Conservation (phyloP, 1,140 invertebrate genomes). For the Dinoponera quadriceps region DNA sequence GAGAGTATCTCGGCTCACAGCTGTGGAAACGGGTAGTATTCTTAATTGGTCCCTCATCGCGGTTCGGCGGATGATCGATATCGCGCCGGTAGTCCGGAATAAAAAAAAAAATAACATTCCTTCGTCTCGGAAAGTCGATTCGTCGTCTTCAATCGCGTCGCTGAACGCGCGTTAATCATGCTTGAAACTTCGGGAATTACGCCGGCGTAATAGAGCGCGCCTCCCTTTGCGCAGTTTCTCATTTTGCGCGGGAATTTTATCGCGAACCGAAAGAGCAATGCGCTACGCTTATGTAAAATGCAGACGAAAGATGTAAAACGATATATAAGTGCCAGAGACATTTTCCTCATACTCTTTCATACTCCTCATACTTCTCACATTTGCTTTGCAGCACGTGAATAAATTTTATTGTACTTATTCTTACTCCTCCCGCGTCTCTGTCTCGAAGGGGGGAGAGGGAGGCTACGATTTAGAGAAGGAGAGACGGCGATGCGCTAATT, state of each 20-base stretch:
- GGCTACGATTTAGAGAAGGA: background rate
- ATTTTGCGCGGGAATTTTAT: constrained; percentile 17
- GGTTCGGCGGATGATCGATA: constrained; percentile 42
- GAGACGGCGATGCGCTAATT: constrained; percentile 21
- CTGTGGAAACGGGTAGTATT: constrained; percentile 54
- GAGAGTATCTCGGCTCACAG: constrained; percentile 53
- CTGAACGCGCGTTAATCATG: constrained; percentile 7
- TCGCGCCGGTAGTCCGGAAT: constrained; percentile 34
- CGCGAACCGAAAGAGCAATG: background rate
- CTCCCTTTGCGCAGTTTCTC: background rate
- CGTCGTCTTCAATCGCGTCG: constrained; percentile 47
- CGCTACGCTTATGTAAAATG: background rate
- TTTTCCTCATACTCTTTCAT: background rate
- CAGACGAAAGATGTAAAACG: background rate
- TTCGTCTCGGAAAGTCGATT: constrained; percentile 48
- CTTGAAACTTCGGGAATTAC: constrained; percentile 5
- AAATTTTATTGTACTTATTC: constrained; percentile 9
- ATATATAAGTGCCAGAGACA: background rate
- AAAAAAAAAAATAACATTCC: constrained; percentile 45
- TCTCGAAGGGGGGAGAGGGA: background rate
- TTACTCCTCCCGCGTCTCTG: background rate
- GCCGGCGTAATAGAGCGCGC: constrained; percentile 6
- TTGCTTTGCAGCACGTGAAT: constrained; percentile 10
- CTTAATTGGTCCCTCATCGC: constrained; percentile 50
- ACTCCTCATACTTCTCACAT: background rate